Conservation (phyloP, 2,888 invertebrate genomes). For the Parascotia fuliginaria region DNA sequence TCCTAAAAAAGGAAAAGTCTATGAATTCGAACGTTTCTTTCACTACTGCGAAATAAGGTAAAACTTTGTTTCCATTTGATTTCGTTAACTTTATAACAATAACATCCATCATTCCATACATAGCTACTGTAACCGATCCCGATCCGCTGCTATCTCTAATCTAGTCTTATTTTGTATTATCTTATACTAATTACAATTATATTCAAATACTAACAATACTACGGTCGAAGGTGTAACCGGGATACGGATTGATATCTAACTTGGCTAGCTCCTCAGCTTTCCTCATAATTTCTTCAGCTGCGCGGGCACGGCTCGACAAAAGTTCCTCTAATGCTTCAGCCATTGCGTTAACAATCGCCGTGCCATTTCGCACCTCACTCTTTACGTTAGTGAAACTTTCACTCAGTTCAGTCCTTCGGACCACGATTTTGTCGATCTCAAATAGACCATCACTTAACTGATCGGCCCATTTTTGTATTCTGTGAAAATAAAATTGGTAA, state of each 20-base stretch:
- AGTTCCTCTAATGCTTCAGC: constrained; percentile 62
- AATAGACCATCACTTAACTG: constrained; percentile 62
- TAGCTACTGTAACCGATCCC: no score
- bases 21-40: not conserved
- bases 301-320: constrained; percentile 57
- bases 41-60: no score
- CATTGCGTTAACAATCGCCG: constrained; percentile 67
- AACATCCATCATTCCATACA: no score
- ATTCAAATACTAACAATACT: constrained; percentile 64
- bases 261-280: constrained; percentile 68
- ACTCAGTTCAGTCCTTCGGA: constrained; percentile 60
- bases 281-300: constrained; percentile 71
- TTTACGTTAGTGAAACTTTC: constrained; percentile 65
- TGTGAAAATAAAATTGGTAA: constrained; percentile 26
- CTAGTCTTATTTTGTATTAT: no score
- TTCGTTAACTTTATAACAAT: no score
- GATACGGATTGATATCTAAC: constrained; percentile 39
- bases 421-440: constrained; percentile 63
- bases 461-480: constrained; percentile 71
- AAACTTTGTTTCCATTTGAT: no score
- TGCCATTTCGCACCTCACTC: constrained; percentile 64
- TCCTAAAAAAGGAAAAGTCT: constrained; percentile 51
- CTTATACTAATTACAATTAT: no score
- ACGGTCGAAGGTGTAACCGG: constrained; percentile 60
- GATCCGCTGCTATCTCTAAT: no score